Evolutionary conservation across 2,113 vertebrate species (phyloP).

Genomic region (Cheilinus undulatus): DNA sequence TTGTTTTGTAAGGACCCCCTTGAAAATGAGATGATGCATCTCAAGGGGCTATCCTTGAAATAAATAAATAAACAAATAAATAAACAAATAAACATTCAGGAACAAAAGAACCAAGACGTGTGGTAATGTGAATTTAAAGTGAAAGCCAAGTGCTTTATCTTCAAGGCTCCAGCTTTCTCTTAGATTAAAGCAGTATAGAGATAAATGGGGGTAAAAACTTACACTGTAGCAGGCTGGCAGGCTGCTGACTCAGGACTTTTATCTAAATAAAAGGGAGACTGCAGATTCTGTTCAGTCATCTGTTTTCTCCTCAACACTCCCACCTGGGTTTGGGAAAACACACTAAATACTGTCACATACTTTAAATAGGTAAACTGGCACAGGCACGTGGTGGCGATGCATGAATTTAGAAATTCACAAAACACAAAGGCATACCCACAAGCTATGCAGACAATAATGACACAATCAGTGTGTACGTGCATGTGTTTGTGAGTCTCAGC

Average conservation of each 20-base stretch:
- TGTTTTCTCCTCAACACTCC: conserved; percentile 25
- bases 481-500: conserved; percentile 22
- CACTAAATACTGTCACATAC: neutral
- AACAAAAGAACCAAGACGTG: conserved; percentile 9
- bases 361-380: neutral
- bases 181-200: conserved; percentile 46
- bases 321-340: conserved; percentile 22
- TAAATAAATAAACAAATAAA: too few species aligned
- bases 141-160: conserved; percentile 46
- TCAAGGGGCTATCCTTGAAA: too few species aligned
- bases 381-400: too few species aligned
- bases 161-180: conserved; percentile 25
- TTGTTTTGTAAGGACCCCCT: too few species aligned
- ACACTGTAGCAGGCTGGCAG: conserved; percentile 17
- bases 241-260: conserved; percentile 47
- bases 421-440: neutral
- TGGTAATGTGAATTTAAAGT: conserved; percentile 34
- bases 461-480: neutral
- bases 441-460: neutral
- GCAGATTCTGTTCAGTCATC: conserved; percentile 39
- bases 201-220: conserved; percentile 32
- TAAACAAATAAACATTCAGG: too few species aligned
- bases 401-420: too few species aligned
- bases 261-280: conserved; percentile 27
- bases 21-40: too few species aligned